Evolutionary conservation across 1,140 invertebrate genomes (phyloP), one percentile per base, ranked within the genome.

Genomic region (Listronotus oregonensis): DNA sequence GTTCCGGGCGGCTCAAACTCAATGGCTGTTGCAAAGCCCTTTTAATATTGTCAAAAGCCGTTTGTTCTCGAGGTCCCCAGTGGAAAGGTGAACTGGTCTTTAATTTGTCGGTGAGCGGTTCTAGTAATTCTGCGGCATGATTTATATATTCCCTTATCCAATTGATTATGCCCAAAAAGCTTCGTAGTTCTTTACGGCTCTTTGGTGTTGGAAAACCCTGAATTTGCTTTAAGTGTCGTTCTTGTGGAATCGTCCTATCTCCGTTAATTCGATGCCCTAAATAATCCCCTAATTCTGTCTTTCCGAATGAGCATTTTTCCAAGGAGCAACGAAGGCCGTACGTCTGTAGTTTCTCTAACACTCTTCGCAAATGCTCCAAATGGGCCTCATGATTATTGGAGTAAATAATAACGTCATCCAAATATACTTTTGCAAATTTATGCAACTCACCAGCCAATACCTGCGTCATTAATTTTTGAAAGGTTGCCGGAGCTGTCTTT

Each of bases 111-210:
- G 68, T 73, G 0, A 74, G 14, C 0, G 73, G 70, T 0, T 57
- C 60, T 0, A 70, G 37, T 0, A 69, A 11, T 3, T 56, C 18
- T 0, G 72, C 63, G n/a, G 65, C 71, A 10, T 62, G 5, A 0
- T 71, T 68, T 0, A 73, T 46, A 31, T 73, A 75, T 43, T 75
- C 73, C n/a, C 71, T 32, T 1, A 77, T 9, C 72, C 73, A 76
- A 17, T 67, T 63, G 14, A 70, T 72, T 0, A 71, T 50, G 0
- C 69, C 72, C 8, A 69, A 18, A 70, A 63, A 51, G 58, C 69
- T 10, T 72, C 49, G 61, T 69, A 79, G 42, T 56, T 60, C 44
- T 18, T 47, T 64, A 0, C 17, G 0, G 3, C 6, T 55, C 8
- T 21, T 56, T 1, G 68, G 68, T 27, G 3, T 5, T 1, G 1